Conservation (phyloP, 2,888 invertebrate genomes). For the Drosophila merina region DNA sequence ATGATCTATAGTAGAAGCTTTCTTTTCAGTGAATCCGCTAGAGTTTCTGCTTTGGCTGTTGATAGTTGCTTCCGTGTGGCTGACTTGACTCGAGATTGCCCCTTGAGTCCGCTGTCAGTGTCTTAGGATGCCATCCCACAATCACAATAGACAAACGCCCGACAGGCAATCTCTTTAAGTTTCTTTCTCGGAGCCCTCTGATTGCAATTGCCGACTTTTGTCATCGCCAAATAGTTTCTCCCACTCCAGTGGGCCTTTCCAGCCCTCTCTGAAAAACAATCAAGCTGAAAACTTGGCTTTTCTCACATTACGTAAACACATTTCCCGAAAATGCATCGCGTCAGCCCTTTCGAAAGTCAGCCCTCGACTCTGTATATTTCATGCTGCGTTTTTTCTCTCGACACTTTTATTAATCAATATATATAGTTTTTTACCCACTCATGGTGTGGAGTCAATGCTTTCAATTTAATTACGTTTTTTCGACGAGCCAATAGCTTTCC, state of each 20-base stretch:
- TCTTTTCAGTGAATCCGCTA: not conserved
- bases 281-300: slow-evolving; percentile 37
- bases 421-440: slow-evolving; percentile 20
- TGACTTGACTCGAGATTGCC: slow-evolving; percentile 35
- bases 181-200: slow-evolving; percentile 1
- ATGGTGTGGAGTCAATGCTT: slow-evolving; percentile 52
- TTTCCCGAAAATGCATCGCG: slow-evolving; percentile 20
- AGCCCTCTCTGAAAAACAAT: slow-evolving; percentile 18
- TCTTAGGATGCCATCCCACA: slow-evolving; percentile 61
- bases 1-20: too few relatives aligned
- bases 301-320: slow-evolving; percentile 30
- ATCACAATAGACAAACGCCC: slow-evolving; percentile 71
- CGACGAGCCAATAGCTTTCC: not conserved
- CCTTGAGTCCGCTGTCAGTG: slow-evolving; percentile 56
- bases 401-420: slow-evolving; percentile 38
- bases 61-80: slow-evolving; percentile 61
- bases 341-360: slow-evolving; percentile 26
- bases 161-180: slow-evolving; percentile 62
- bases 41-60: slow-evolving; percentile 22
- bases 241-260: not conserved
- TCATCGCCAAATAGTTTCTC: slow-evolving; percentile 37
- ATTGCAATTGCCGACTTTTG: slow-evolving; percentile 32
- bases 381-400: slow-evolving; percentile 4
- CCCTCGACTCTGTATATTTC: slow-evolving; percentile 11
- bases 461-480: slow-evolving; percentile 74